Conservation (phyloP, 2,888 invertebrate species). For the Erebia palarica region DNA sequence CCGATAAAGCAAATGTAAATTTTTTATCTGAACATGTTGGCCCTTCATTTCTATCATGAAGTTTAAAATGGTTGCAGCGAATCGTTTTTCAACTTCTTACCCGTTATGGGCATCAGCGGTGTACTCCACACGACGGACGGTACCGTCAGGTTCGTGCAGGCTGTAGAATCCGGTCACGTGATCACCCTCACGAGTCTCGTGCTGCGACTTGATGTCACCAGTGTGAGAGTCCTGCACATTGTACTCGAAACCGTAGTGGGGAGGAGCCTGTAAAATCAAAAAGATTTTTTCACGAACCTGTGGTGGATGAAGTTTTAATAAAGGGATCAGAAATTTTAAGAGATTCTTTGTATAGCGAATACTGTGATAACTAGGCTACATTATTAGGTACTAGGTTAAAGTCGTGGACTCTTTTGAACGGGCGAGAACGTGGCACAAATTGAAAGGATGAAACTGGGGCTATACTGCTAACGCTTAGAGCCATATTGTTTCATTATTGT, state of each 20-base stretch:
- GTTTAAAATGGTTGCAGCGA: too few species aligned
- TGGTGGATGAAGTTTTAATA: not conserved
- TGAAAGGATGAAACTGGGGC: too few species aligned
- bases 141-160: conserved; percentile 51
- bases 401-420: not conserved
- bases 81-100: conserved; percentile 45
- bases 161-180: conserved; percentile 51
- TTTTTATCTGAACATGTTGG: too few species aligned
- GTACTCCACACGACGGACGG: conserved; percentile 50
- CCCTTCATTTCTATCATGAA: too few species aligned
- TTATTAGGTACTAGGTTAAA: too few species aligned
- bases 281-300: not conserved
- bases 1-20: too few species aligned
- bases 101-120: conserved; percentile 54
- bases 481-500: too few species aligned
- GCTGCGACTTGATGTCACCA: conserved; percentile 53
- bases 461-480: too few species aligned
- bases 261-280: conserved; percentile 48
- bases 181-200: conserved; percentile 52
- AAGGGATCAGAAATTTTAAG: too few species aligned
- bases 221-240: conserved; percentile 54
- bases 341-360: too few species aligned
- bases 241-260: conserved; percentile 58
- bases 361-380: too few species aligned
- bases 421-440: not conserved